These are phyloP conservation scores for Cetonia aurata DNA, from an alignment of 2,888 invertebrate genomes.

Conservation along the genomic window DNA sequence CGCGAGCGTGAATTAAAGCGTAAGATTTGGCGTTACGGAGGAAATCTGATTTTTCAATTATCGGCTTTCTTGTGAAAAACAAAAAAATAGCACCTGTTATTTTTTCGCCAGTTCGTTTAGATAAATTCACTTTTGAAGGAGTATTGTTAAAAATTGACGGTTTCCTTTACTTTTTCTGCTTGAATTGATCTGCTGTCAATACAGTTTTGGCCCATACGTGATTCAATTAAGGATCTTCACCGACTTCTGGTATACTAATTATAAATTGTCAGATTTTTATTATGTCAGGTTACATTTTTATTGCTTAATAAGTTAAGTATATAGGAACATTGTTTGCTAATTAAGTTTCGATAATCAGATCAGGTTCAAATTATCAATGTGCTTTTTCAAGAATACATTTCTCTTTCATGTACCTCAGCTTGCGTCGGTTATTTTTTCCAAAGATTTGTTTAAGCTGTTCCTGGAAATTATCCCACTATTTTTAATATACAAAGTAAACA, in stretches of 20 bases:
- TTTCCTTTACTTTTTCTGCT: constrained; percentile 30
- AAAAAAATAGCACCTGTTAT: not conserved
- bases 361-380: no score
- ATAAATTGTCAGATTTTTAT: not conserved
- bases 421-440: no score
- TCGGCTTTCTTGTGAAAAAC: constrained; percentile 9
- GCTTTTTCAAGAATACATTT: no score
- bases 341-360: no score
- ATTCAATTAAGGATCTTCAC: not conserved
- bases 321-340: not conserved
- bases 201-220: not conserved
- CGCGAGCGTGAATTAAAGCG: constrained; percentile 17
- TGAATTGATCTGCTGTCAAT: constrained; percentile 1
- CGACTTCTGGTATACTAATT: no score
- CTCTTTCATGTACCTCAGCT: no score
- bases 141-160: constrained; percentile 27
- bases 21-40: constrained; percentile 18
- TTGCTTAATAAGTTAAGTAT: not conserved
- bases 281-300: not conserved
- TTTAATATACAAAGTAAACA: no score
- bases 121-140: constrained; percentile 34
- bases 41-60: constrained; percentile 33
- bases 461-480: no score
- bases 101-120: constrained; percentile 32
- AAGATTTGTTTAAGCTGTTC: no score